Percentiles rank a stretch among this genome's conserved stretches.
Evolutionary conservation across 2,113 vertebrate genomes (phyloP).

Genomic region (Trematocara zebra): DNA sequence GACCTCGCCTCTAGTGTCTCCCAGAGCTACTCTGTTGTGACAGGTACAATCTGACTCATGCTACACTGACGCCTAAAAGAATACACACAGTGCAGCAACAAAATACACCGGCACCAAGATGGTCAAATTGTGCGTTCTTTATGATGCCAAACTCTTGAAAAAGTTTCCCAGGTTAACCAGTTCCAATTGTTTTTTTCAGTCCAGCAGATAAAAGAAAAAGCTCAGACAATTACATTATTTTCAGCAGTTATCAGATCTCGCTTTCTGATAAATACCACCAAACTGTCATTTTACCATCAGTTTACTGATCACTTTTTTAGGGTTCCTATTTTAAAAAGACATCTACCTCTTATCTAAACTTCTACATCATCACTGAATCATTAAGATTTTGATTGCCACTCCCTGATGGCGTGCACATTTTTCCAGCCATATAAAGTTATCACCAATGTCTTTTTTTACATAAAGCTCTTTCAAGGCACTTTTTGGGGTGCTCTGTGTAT

Average conservation of each 20-base stretch:
- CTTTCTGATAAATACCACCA: not conserved
- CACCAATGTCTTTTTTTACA: not conserved
- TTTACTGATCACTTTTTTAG: not conserved
- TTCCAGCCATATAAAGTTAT: conserved; percentile 2
- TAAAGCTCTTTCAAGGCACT: not conserved
- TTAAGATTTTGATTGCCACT: not conserved
- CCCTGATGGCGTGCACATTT: not conserved
- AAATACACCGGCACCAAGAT: conserved; percentile 4
- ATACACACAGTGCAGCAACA: conserved; percentile 19
- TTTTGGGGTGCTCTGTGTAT: conserved; percentile 24
- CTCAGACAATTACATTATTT: not conserved
- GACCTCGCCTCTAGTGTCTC: conserved; percentile 97
- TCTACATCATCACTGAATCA: not conserved
- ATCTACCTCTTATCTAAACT: not conserved
- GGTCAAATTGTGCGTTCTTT: not conserved
- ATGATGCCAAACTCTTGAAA: not conserved
- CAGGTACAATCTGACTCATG: conserved; percentile 69
- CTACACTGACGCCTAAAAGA: conserved; percentile 27
- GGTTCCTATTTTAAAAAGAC: not conserved
- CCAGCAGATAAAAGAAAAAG: not conserved
- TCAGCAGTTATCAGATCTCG: not conserved
- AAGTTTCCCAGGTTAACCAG: not conserved
- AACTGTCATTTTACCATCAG: not conserved
- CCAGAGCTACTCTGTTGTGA: conserved; percentile 97
- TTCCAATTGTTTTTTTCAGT: not conserved